Percentiles rank a stretch among this genome's conserved stretches.
These are phyloP conservation scores for Actinopyga echinites DNA, from an alignment of 53 echinoderm and acorn worm genomes.

Conservation along the genomic window DNA sequence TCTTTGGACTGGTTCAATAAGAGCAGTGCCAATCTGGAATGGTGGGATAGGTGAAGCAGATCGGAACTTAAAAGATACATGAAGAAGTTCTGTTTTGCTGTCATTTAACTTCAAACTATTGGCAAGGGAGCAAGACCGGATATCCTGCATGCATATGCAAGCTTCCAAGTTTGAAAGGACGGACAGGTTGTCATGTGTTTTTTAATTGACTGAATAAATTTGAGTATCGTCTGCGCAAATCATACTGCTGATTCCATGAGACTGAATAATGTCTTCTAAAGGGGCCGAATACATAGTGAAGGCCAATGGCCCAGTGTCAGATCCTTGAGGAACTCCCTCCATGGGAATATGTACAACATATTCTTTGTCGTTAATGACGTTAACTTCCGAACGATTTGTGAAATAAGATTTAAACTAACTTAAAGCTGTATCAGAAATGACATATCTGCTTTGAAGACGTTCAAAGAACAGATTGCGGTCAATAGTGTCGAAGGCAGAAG, in stretches of 20 bases:
- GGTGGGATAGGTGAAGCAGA: neutral
- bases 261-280: neutral
- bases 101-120: no score
- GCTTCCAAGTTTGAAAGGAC: neutral
- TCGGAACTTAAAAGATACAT: neutral
- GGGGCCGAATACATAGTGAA: neutral
- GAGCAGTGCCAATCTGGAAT: neutral
- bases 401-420: slow-evolving; percentile 1
- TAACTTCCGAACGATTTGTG: neutral
- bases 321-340: no score
- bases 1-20: neutral
- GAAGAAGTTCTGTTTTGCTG: slow-evolving; percentile 5
- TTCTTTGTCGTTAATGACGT: neutral
- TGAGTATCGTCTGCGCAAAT: slow-evolving; percentile 1
- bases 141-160: slow-evolving; percentile 4
- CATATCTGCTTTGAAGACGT: neutral
- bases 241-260: neutral
- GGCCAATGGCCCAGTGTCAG: neutral
- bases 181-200: neutral
- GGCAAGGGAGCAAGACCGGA: slow-evolving; percentile 14
- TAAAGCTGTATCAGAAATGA: neutral
- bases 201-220: neutral
- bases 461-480: neutral
- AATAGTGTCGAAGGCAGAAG: no score
- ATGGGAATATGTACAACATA: neutral